Base-by-base conservation (phyloP, 2,113 vertebrate species). In the Xiphias gladius region DNA sequence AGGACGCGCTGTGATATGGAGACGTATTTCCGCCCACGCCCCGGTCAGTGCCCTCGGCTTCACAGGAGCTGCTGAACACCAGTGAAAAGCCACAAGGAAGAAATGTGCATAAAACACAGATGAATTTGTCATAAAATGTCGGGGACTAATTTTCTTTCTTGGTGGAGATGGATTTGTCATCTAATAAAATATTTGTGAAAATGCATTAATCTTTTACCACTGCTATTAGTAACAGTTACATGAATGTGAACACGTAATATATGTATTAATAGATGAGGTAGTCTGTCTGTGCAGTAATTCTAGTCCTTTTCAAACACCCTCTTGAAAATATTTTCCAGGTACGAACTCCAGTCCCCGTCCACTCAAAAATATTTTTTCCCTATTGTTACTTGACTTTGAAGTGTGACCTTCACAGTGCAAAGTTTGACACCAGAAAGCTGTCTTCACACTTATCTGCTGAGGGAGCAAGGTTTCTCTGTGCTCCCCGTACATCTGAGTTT, bases 1-100 rank as follows among this genome's bases (percentile, higher is more conserved):
- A 61, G 59, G 64, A 83, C 61, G 58, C 12, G n/a, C 13, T 0
- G 22, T 24, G 67, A 84, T 76, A 75, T 65, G 66, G 52, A 86
- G 83, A 69, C 19, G 46, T 79, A 79, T 66, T 43, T 50, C 76
- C 74, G 26, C 50, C 30, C n/a, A 16, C 13, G 11, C 65, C 46
- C 43, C 55, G 13, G 63, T 73, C 74, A 19, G 1, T 54, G 62
- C 43, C 66, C 50, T 72, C 43, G 16, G 75, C 46, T 80, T 63
- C 85, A 68, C 41, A 19, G 55, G 48, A 74, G 73, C 73, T 59
- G 32, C 26, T 19, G 41, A 65, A 22, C 52, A 26, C 59, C 50
- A 5, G 6, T 14, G 7, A 50, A 61, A 67, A 65, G n/a, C 46
- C 43, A 7, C 0, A 6, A 26, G 14, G 54, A 48, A n/a, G 52